Base-by-base conservation (phyloP, 2,797 vertebrate genomes). In the Parauchenoglanis ngamensis region DNA sequence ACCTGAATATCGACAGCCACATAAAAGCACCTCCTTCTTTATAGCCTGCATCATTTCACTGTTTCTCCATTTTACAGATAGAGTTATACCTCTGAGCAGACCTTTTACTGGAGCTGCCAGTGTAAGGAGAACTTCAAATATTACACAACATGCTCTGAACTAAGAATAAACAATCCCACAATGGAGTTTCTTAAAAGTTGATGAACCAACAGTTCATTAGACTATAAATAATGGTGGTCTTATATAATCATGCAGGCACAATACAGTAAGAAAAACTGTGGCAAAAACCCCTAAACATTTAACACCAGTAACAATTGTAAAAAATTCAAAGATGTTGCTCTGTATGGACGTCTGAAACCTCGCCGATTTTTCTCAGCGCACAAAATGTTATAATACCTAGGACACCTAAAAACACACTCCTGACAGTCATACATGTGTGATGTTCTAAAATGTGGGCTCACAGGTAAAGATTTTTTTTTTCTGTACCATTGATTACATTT, bases 141-240 rank as follows among this genome's bases (percentile, higher is more conserved):
- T 78, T 78, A 79, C 54, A 77, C n/a, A 78, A 78, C 23, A 15
- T 52, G 46, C 7, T 52, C 25, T 28, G 11, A 54, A 52, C 54
- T 40, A 80, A 80, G 78, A 61, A 61, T 80, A 63, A 81, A 81
- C 35, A 61, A 81, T 77, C 49, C 77, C 10, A 40, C 31, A 59
- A 3, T 79, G 11, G 7, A 35, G 28, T 56, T 78, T 78, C 28
- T 79, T 23, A 59, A 59, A 78, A 56, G 17, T 6, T 59, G 4
- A 25, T 13, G 6, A 72, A 49, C 44, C 73, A 25, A 61, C 40
- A 23, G 31, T 12, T 21, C 11, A 40, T 35, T 19, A 56, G 7
- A 78, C n/a, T 56, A 77, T 54, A 31, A 54, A 78, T 56, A 56
- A 31, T 21, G 15, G 17, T 78, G 49, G n/a, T 31, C n/a, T 31